Evolutionary conservation across 2,888 invertebrate genomes (phyloP).

Genomic region (Microplitis deprimator): DNA sequence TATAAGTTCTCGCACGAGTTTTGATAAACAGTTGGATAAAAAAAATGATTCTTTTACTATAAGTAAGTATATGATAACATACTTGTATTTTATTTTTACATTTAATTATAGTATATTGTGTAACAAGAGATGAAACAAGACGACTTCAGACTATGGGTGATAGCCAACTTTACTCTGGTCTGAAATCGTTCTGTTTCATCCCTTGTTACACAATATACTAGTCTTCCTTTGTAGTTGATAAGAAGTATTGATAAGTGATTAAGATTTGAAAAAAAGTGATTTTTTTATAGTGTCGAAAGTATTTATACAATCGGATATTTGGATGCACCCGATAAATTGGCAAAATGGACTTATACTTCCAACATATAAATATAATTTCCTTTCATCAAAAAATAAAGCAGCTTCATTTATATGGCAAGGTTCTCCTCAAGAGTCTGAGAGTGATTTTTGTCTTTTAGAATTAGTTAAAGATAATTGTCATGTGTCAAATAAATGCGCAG

Average conservation of each 20-base stretch:
- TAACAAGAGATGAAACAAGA: too few relatives aligned
- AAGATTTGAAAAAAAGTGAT: background rate
- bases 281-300: background rate
- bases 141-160: too few relatives aligned
- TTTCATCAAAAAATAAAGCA: slow-evolving; percentile 36
- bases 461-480: slow-evolving; percentile 47
- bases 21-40: slow-evolving; percentile 29
- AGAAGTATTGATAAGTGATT: too few relatives aligned
- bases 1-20: slow-evolving; percentile 43
- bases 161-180: too few relatives aligned
- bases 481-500: slow-evolving; percentile 53
- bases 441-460: slow-evolving; percentile 56
- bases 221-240: too few relatives aligned
- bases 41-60: slow-evolving; percentile 24
- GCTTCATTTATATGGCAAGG: slow-evolving; percentile 53
- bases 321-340: slow-evolving; percentile 58
- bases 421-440: slow-evolving; percentile 57
- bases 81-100: too few relatives aligned
- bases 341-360: slow-evolving; percentile 37
- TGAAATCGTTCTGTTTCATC: too few relatives aligned
- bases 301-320: slow-evolving; percentile 48
- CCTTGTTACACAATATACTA: too few relatives aligned
- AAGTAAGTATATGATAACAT: slow-evolving; percentile 36
- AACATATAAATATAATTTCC: slow-evolving; percentile 4
- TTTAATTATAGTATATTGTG: too few relatives aligned